Evolutionary conservation across 2,113 vertebrate genomes (phyloP).

Genomic region (Genyomyrus donnyi): DNA sequence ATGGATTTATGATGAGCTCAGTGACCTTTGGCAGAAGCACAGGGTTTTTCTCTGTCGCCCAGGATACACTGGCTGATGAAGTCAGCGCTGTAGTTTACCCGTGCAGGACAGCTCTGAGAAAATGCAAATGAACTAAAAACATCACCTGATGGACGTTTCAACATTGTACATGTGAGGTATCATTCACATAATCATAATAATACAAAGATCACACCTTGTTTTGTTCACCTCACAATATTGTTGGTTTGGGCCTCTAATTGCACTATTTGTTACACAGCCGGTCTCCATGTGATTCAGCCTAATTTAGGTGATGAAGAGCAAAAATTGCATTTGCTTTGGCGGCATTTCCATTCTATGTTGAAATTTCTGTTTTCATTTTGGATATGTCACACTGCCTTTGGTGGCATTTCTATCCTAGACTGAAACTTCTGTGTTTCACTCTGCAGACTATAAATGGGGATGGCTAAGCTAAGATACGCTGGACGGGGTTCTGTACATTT

Average conservation of each 20-base stretch:
- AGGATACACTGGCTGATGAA: not conserved
- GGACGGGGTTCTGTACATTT: not conserved
- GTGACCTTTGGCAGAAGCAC: not conserved
- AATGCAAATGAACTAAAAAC: not conserved
- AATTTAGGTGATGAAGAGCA: not conserved
- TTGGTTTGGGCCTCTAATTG: not conserved
- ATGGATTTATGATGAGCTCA: not conserved
- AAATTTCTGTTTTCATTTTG: not conserved
- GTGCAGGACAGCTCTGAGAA: not conserved
- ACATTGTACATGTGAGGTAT: not conserved
- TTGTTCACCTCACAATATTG: not conserved
- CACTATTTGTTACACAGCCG: not conserved
- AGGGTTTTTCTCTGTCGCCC: not conserved
- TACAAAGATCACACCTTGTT: not conserved
- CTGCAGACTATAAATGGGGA: not conserved
- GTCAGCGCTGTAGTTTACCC: not conserved
- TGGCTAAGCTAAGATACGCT: not conserved
- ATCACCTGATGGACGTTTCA: not conserved
- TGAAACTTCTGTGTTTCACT: not conserved
- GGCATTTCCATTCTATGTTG: not conserved
- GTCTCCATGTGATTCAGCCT: not conserved
- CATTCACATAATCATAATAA: not conserved
- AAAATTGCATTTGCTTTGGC: not conserved
- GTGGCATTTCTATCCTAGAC: not conserved
- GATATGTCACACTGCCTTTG: not conserved